These are phyloP conservation scores for Drosophila sechellia DNA, from an alignment of 1,140 invertebrate species.

Conservation along the genomic window DNA sequence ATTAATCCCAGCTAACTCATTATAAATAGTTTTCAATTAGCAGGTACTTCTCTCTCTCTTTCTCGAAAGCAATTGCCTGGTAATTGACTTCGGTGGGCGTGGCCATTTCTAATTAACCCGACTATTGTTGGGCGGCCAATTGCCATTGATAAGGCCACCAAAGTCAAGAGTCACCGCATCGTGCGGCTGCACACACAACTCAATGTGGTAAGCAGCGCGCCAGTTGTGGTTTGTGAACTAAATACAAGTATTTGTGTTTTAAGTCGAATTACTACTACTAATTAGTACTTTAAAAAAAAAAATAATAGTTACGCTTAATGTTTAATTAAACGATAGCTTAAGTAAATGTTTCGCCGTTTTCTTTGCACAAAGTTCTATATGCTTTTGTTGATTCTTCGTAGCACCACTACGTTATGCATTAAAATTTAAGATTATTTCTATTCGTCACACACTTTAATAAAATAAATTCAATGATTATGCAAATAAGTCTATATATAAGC, in stretches of 20 bases:
- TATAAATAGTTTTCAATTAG: constrained; percentile 78
- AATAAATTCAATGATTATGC: constrained; percentile 1
- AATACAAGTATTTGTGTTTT: neutral
- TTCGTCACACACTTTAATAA: neutral
- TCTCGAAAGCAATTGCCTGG: constrained; percentile 41
- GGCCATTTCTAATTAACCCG: constrained; percentile 36
- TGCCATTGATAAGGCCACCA: constrained; percentile 37
- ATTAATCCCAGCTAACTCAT: constrained; percentile 43
- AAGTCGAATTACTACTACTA: too few relatives aligned
- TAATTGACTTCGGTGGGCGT: constrained; percentile 49
- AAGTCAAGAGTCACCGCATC: constrained; percentile 33
- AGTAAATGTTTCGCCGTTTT: too few relatives aligned
- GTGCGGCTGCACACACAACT: constrained; percentile 26
- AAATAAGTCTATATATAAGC: neutral
- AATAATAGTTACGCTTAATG: too few relatives aligned
- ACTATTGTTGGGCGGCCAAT: constrained; percentile 19
- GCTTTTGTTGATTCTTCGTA: too few relatives aligned
- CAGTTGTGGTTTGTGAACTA: neutral
- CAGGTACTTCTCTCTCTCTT: constrained; percentile 44
- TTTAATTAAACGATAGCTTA: too few relatives aligned
- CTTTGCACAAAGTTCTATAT: too few relatives aligned
- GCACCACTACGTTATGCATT: neutral
- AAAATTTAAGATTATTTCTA: neutral
- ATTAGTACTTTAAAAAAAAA: too few relatives aligned
- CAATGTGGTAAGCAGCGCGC: neutral